Evolutionary conservation across 1,140 invertebrate genomes (phyloP).

Genomic region (roundworm (Caenorhabditis elegans)): DNA sequence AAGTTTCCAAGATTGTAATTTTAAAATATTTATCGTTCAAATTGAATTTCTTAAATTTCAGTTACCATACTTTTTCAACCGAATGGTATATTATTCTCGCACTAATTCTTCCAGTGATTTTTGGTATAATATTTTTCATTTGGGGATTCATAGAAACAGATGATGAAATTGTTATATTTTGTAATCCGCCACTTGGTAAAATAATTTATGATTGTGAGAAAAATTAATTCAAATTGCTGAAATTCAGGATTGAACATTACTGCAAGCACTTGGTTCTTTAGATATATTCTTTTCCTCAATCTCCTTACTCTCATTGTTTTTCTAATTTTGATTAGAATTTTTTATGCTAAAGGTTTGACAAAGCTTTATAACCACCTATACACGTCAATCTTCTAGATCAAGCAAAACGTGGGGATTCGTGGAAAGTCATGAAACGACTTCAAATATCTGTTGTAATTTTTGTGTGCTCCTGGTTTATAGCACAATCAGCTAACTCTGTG

Average conservation of each 20-base stretch:
- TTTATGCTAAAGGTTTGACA: not conserved
- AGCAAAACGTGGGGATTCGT: not conserved
- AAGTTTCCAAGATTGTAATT: not conserved
- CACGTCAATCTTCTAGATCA: not conserved
- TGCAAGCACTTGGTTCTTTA: not conserved
- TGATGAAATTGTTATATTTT: not conserved
- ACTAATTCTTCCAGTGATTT: not conserved
- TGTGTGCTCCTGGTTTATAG: not conserved
- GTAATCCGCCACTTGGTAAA: not conserved
- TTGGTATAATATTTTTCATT: not conserved
- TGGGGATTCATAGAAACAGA: not conserved
- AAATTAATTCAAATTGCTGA: not conserved
- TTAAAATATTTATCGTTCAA: too few species aligned
- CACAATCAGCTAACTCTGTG: not conserved
- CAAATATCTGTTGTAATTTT: not conserved
- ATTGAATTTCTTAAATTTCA: not conserved
- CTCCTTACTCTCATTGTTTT: not conserved
- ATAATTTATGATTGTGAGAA: not conserved
- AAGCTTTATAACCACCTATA: too few species aligned
- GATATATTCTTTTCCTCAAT: not conserved
- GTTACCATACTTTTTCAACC: not conserved
- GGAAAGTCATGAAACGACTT: constrained; percentile 4
- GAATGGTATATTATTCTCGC: not conserved
- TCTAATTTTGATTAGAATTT: not conserved
- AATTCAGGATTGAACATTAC: not conserved